A percentile compares a stretch with the other conserved stretches of the same genome.
These are phyloP conservation scores for Chrysolina americana DNA, from an alignment of 2,888 invertebrate species.

Conservation along the genomic window DNA sequence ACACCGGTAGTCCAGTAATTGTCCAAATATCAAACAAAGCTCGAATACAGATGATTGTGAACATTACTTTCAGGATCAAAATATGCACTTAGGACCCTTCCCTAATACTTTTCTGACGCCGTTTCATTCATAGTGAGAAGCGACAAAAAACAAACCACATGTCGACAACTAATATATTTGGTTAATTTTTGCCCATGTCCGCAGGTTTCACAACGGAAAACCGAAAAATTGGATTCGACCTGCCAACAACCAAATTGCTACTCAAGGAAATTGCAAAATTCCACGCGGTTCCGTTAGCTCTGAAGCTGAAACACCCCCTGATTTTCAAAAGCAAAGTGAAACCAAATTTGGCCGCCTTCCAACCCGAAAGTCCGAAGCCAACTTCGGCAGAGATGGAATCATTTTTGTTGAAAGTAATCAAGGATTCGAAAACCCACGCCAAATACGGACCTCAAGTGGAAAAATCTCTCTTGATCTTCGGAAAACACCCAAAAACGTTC, in stretches of 20 bases:
- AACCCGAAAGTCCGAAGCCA: slow-evolving; percentile 11
- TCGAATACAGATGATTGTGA: too few relatives aligned
- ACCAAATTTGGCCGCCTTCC: slow-evolving; percentile 50
- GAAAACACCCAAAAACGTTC: background rate
- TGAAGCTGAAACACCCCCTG: slow-evolving; percentile 67
- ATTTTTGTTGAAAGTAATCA: background rate
- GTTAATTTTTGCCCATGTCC: slow-evolving; percentile 12
- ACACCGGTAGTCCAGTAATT: too few relatives aligned
- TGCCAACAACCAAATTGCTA: slow-evolving; percentile 67
- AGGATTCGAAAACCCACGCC: slow-evolving; percentile 21
- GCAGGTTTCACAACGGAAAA: slow-evolving; percentile 67
- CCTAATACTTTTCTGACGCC: too few relatives aligned
- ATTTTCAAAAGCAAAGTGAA: slow-evolving; percentile 63
- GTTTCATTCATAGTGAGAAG: too few relatives aligned
- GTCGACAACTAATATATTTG: background rate
- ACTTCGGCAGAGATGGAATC: background rate
- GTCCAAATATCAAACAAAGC: too few relatives aligned
- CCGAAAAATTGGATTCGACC: slow-evolving; percentile 69
- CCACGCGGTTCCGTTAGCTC: slow-evolving; percentile 72
- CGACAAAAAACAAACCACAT: background rate
- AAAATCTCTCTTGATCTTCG: slow-evolving; percentile 17
- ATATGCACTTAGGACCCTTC: too few relatives aligned
- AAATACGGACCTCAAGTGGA: slow-evolving; percentile 25
- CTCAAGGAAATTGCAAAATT: slow-evolving; percentile 70
- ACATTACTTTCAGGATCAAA: too few relatives aligned